Evolutionary conservation across 2,797 vertebrate species (phyloP), one percentile per base, ranked within the genome.

Genomic region (Megalops cyprinoides): DNA sequence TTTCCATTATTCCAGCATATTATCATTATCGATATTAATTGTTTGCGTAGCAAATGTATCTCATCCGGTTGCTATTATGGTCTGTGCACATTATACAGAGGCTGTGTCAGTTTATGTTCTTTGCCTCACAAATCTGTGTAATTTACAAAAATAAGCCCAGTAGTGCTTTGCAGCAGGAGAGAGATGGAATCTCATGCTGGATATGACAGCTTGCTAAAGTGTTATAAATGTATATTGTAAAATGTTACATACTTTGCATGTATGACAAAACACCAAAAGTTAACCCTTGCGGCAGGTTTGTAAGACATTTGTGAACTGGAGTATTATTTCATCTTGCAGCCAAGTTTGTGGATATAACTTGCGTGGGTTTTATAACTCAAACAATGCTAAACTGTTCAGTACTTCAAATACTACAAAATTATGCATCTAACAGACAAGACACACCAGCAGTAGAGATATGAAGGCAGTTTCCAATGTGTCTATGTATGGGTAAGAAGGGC

Each of bases 41-140:
- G 62, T 65, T 65, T 65, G 15, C 28, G 31, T 65, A 65, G 62
- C 62, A 65, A 65, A 65, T 65, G 15, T 14, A 65, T 62, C 28
- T 25, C 31, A 62, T 65, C 28, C 31, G 31, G 31, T 34, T 34
- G 31, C 14, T 34, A 18, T 37, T 65, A 37, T 34, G 31, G 62
- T 65, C 14, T 65, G 62, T 3, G 62, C 37, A 65, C 62, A 65
- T 18, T 20, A 37, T 18, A 14, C 62, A 5, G 31, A 31, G 12
- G 34, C 60, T 31, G 20, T 65, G 18, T 37, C 37, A 34, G 31
- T 65, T 65, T 18, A 34, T 65, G 34, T 37, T 65, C 23, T 20
- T 65, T 15, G 14, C 10, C 62, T 37, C 31, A 65, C 62, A 65
- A 65, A 65, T 65, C 62, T 37, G 62, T 15, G 37, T 65, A 65